Evolutionary conservation across 2,113 vertebrate genomes (phyloP), one percentile per base, ranked within the genome.

Genomic region (Rhipidura dahli): DNA sequence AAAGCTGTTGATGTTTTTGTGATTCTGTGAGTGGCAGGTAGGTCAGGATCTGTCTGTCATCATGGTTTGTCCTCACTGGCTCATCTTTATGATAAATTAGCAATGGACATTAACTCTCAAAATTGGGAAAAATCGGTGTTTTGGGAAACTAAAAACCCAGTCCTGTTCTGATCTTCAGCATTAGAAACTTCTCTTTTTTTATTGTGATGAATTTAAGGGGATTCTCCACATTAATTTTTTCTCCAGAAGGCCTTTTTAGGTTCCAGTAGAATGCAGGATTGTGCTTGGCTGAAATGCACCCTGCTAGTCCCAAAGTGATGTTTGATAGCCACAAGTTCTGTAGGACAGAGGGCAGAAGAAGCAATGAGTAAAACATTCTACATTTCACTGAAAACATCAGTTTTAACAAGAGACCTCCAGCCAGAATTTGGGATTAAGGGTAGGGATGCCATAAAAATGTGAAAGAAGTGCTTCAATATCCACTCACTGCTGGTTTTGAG

Each of bases 361-460:
- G 4, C 7, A 11, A 47, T 2, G 8, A 59, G 7, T 26, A 33
- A 75, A 86, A 37, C 15, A 15, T 47, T 11, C 5, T 27, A 0
- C 7, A 49, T 77, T 39, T 44, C 40, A 20, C 9, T 19, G 14
- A 13, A 31, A 82, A 57, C 4, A 40, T 2, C 40, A 9, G 2
- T 33, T 94, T 72, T 56, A 44, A 27, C 11, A 30, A 35, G 22
- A 68, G 13, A 21, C 7, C 10, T 59, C 3, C 9, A 30, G 28
- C 15, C 16, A 45, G 37, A 39, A 30, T 47, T 44, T 20, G 45
- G 35, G 45, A 33, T 42, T 40, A 17, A 70, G 11, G 14, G 7
- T 10, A 26, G 44, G 23, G 5, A 5, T 15, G 1, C 22, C 12
- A 1, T 7, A 53, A 56, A 63, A 42, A 33, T 30, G 21, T 4